A percentile compares a stretch with the other conserved stretches of the same genome.
These are phyloP conservation scores for Tangara arthus DNA, from an alignment of 2,797 vertebrate species.

Conservation along the genomic window DNA sequence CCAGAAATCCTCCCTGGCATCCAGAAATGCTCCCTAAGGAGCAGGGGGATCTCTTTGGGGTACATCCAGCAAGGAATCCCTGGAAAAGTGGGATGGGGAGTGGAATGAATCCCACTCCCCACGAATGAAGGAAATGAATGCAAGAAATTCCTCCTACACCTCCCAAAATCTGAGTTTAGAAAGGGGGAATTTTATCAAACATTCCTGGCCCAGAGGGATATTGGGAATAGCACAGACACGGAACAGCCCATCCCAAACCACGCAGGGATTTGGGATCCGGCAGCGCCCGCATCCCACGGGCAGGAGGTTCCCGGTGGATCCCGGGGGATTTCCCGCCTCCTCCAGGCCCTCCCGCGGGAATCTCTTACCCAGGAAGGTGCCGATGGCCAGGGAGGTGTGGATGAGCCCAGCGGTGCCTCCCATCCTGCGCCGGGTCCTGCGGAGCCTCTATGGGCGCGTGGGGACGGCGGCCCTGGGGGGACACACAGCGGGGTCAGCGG, in stretches of 20 bases:
- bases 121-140: too few species aligned
- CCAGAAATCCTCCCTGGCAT: background rate
- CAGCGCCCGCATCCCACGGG: too few species aligned
- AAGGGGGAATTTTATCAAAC: accelerated
- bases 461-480: slow-evolving; percentile 7
- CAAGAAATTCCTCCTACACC: background rate
- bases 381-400: background rate
- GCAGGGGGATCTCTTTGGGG: background rate
- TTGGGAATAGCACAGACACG: accelerated
- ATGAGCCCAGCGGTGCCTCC: background rate
- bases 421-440: slow-evolving; percentile 29
- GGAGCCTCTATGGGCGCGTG: background rate
- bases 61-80: background rate
- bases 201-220: accelerated
- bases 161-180: background rate
- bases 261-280: accelerated
- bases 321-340: background rate
- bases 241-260: background rate
- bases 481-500: background rate
- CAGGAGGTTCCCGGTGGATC: accelerated
- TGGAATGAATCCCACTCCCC: accelerated
- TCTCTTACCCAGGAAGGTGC: slow-evolving; percentile 67
- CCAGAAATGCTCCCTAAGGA: background rate
- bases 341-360: background rate
- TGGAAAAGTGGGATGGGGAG: accelerated